Evolutionary conservation across 2,113 vertebrate genomes (phyloP), one percentile per base, ranked within the genome.

Genomic region (Beaufortia kweichowensis): DNA sequence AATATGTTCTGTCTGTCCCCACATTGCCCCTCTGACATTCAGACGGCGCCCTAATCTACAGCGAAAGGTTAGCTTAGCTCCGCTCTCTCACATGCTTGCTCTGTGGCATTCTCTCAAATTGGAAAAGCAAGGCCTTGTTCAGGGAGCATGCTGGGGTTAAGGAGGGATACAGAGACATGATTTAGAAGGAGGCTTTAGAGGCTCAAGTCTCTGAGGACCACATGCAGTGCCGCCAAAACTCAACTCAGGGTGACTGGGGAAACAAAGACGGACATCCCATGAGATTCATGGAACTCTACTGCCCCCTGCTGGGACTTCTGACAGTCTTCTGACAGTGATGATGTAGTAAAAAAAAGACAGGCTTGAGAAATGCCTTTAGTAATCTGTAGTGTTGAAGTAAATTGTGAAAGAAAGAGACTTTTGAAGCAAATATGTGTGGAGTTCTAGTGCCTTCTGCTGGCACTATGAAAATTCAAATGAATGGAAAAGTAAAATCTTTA

Each of bases 381-480:
- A 60, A 31, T 56, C 60, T 56, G 10, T 23, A 28, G 29, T 12
- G 43, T 62, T 55, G 43, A 78, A n/a, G 35, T 55, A 26, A 71
- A 9, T 19, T 19, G 56, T 63, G 66, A 57, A 29, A 24, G 28
- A 68, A 46, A 48, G 33, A 50, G n/a, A 28, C 23, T 7, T 35
- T 55, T 39, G 17, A 48, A 35, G 65, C 21, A 1, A 4, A 12
- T 23, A 43, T 50, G 6, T 57, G 41, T 73, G 62, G 63, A 68
- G 55, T 23, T 75, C 21, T 68, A 75, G 63, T 65, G 69, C 78
- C 78, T 59, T 71, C 63, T 75, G 33, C n/a, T 75, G 78, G 71
- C n/a, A n/a, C 50, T 28, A 2, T 21, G 17, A 28, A n/a, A 39
- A 29, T 63, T 56, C 3, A 26, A 24, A 61, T 50, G 31, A n/a